Evolutionary conservation across 2,888 invertebrate genomes (phyloP).

Genomic region (Xanthostigma xanthostigma): DNA sequence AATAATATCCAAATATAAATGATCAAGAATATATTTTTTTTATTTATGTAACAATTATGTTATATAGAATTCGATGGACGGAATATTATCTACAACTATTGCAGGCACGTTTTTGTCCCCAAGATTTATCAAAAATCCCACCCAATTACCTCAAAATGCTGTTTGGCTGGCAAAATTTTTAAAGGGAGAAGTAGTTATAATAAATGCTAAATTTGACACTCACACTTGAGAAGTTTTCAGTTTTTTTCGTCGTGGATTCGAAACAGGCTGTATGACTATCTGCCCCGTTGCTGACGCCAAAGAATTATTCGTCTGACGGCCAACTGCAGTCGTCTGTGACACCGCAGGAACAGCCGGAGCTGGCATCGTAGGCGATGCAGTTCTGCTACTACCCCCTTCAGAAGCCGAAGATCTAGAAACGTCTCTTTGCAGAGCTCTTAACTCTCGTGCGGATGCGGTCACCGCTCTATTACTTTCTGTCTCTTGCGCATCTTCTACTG

Average conservation of each 20-base stretch:
- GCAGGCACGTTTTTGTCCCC: too few species aligned
- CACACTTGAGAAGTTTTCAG: conserved; percentile 56
- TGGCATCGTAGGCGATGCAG: conserved; percentile 5
- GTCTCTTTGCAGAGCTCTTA: conserved; percentile 4
- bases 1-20: too few species aligned
- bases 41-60: too few species aligned
- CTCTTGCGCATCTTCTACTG: conserved; percentile 6
- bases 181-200: too few species aligned
- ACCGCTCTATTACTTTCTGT: neutral
- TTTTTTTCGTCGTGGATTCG: conserved; percentile 33
- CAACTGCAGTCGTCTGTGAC: conserved; percentile 33
- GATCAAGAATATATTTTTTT: too few species aligned
- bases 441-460: conserved; percentile 2
- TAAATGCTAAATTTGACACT: conserved; percentile 18
- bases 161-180: too few species aligned
- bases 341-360: conserved; percentile 21
- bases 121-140: too few species aligned
- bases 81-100: too few species aligned
- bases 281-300: conserved; percentile 72
- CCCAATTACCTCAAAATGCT: too few species aligned
- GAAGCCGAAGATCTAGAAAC: conserved; percentile 11
- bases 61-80: too few species aligned
- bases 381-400: conserved; percentile 10
- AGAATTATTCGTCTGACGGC: conserved; percentile 77
- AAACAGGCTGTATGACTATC: conserved; percentile 50